phyloP scores from a whole-genome alignment of 2,888 invertebrate species.

The Lepidocyrtoides sp. region DNA sequence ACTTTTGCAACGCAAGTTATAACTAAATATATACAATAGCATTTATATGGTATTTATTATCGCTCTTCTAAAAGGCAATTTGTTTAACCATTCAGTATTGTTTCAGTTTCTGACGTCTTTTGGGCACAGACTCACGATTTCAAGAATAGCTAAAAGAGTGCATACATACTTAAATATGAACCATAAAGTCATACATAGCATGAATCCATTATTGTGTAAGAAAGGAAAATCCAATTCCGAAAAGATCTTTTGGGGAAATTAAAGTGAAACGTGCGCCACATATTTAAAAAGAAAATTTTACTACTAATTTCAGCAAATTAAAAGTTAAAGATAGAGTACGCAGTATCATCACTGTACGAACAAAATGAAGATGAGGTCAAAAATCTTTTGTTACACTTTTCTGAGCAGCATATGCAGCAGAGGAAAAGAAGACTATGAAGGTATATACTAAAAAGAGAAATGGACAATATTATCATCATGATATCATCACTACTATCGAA shows the following conservation, averaged over 20 bases:
- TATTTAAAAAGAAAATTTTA: slow-evolving; percentile 20
- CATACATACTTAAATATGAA: not conserved
- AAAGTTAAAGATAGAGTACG: not conserved
- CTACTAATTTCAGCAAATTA: slow-evolving; percentile 23
- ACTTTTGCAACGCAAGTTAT: too few species aligned
- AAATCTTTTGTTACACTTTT: slow-evolving; percentile 69
- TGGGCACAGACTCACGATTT: not conserved
- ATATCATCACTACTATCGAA: slow-evolving; percentile 18
- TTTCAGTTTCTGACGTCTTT: too few species aligned
- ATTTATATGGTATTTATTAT: too few species aligned
- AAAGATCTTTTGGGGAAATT: slow-evolving; percentile 8
- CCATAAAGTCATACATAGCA: not conserved
- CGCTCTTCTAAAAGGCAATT: too few species aligned
- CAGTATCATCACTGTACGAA: not conserved
- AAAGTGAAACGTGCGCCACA: slow-evolving; percentile 33
- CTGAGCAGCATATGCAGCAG: too few species aligned
- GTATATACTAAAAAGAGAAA: slow-evolving; percentile 38
- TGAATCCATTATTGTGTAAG: slow-evolving; percentile 6
- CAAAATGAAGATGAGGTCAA: slow-evolving; percentile 35
- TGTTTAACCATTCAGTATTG: too few species aligned
- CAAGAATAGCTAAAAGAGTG: not conserved
- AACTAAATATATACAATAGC: too few species aligned
- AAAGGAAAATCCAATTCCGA: not conserved
- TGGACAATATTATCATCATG: slow-evolving; percentile 50
- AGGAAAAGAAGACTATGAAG: not conserved